Evolutionary conservation across 2,113 vertebrate species (phyloP).

Genomic region (Himantopus leucocephalus): DNA sequence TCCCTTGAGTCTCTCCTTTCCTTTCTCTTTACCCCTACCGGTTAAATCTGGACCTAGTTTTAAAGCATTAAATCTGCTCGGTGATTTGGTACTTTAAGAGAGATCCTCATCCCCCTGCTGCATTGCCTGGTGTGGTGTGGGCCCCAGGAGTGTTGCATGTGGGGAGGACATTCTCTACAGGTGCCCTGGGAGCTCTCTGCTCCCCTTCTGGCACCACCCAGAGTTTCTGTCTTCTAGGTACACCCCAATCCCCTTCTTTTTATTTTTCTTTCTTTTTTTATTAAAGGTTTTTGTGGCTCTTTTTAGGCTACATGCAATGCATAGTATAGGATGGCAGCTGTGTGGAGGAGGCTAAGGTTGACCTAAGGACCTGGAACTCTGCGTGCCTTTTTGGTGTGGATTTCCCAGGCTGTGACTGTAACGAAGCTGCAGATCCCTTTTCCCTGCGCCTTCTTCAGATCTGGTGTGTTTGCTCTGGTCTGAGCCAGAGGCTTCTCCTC

Average conservation of each 20-base stretch:
- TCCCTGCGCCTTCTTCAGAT: background rate
- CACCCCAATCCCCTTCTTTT: background rate
- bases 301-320: background rate
- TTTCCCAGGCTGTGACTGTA: background rate
- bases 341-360: background rate
- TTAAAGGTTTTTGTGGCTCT: background rate
- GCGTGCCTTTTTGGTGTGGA: background rate
- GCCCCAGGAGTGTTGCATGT: rapidly evolving
- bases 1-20: background rate
- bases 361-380: background rate
- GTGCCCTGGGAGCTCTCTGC: background rate
- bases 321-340: background rate
- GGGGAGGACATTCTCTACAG: background rate
- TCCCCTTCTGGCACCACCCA: background rate
- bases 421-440: background rate
- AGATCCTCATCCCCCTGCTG: rapidly evolving
- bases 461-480: background rate
- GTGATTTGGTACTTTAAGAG: background rate
- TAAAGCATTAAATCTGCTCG: background rate
- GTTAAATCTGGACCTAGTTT: background rate
- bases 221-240: background rate
- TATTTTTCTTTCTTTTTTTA: background rate
- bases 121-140: rapidly evolving
- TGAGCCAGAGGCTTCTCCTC: background rate
- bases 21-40: background rate